Base-by-base conservation (phyloP, 92 coral and sea anemone genomes). In the Actinostola sp. region DNA sequence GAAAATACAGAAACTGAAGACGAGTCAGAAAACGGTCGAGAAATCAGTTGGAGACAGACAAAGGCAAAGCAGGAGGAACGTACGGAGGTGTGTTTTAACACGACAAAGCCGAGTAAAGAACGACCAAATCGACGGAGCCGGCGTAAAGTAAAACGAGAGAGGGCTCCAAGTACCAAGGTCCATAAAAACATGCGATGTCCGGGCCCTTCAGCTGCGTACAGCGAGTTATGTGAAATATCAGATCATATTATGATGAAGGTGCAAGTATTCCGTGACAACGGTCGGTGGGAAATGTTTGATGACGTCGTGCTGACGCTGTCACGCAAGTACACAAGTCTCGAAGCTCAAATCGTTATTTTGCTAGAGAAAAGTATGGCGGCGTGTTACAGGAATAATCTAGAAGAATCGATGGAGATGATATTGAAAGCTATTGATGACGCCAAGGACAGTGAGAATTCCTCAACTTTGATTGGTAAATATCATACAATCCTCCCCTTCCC, bases 241-340 rank as follows among this genome's bases (percentile, higher is more conserved):
- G 78, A 74, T 66, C 44, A 45, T 25, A 68, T 88, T 32, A 88
- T 88, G 93, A 79, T 38, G 32, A 43, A 70, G n/a, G 59, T 88
- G 11, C 93, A 88, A 43, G 55, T 66, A 3, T 73, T 61, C 27
- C 89, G 93, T 29, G 93, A 88, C 66, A 88, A 88, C 27, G 93
- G 86, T 8, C 46, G 31, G 44, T 88, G 93, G 93, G 76, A 23
- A 13, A 55, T 61, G 24, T 88, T 88, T 54, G 60, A 79, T 29
- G 51, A 29, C 8, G 19, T 5, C 12, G 58, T 76, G 11, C 51
- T 27, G 16, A 15, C 35, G 52, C 67, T 88, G 45, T 59, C 79
- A 34, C 41, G 32, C 17, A 9, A 64, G 56, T 72, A 34, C 44
- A 2, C 29, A 30, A 84, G 77, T 50, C 0, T 7, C 2, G 93